These are phyloP conservation scores for Chrysolophus pictus DNA, from an alignment of 2,797 vertebrate genomes.

Conservation along the genomic window DNA sequence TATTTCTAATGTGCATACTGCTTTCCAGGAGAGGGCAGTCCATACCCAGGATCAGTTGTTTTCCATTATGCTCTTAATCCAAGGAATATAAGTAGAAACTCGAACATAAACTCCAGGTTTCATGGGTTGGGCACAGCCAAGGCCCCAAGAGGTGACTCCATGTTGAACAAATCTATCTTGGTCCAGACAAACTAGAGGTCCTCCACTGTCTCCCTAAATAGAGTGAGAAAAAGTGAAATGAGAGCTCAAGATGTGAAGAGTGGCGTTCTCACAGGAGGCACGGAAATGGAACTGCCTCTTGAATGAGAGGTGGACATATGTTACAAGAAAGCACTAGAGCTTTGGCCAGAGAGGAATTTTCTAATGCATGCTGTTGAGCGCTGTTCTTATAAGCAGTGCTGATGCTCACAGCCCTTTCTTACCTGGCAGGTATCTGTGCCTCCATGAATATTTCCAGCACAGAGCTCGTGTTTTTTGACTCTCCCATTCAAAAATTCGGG, in stretches of 20 bases:
- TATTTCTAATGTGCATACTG: not conserved
- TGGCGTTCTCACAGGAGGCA: not conserved
- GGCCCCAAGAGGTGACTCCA: conserved; percentile 96
- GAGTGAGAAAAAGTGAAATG: not conserved
- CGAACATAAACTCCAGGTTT: conserved; percentile 95
- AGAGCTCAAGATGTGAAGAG: not conserved
- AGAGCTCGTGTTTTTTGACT: conserved; percentile 87
- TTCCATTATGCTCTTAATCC: conserved; percentile 85
- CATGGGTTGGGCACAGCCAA: conserved; percentile 92
- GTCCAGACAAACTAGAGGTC: conserved; percentile 89
- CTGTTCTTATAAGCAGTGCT: rapidly evolving
- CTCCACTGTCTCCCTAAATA: conserved; percentile 95
- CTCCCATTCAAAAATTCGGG: conserved; percentile 83
- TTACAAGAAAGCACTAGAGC: not conserved
- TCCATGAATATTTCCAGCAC: conserved; percentile 90
- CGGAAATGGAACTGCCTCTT: not conserved
- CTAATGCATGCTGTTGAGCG: not conserved
- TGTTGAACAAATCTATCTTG: conserved; percentile 89
- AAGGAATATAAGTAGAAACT: conserved; percentile 87
- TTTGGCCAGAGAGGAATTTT: not conserved
- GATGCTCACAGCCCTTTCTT: not conserved
- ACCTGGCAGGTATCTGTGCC: conserved; percentile 95
- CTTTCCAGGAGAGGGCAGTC: not conserved
- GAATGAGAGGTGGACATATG: rapidly evolving
- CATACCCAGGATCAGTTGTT: conserved; percentile 50